Evolutionary conservation across 2,888 invertebrate species (phyloP), one percentile per base, ranked within the genome.

Genomic region (Archips xylosteana): DNA sequence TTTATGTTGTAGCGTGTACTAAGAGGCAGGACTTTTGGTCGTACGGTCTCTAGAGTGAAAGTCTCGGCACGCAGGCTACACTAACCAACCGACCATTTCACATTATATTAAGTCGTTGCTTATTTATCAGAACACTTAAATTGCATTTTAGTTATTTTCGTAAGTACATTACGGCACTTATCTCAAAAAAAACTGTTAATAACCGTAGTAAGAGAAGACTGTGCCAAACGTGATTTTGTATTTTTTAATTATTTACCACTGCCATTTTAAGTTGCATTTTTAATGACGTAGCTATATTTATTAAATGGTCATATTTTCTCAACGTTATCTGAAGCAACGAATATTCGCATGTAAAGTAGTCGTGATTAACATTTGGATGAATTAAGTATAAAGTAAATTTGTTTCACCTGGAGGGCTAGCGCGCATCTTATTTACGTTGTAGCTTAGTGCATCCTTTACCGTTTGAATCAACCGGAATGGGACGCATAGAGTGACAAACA

Each of bases 181-280:
- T 59, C 47, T 64, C 42, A 8, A 60, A 61, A 47, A 2, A 15
- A 9, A 54, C 51, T n/a, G 36, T 57, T 9, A 13, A 45, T 57
- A 49, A 49, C 59, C 2, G 62, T 34, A 12, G 32, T 59, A 60
- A 59, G 49, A 75, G 75, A 66, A 71, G 70, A 68, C 76, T 84
- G 86, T 86, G 86, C 86, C 86, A 86, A 86, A 85, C 78, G 73
- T 76, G 70, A 74, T 64, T 75, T 70, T 75, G 47, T 78, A 75
- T 69, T 79, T 69, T 79, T 75, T 76, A 47, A 47, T 57, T 70
- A 75, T 79, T 66, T 76, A 76, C 73, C 83, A 85, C 84, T 85
- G 84, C 85, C 84, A 83, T 79, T 80, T 77, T 70, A 66, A 45
- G 76, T 80, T 76, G 75, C 75, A 78, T 79, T 77, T 78, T 78